Conservation (phyloP, 2,797 vertebrate species). For the Tolypeutes matacus region DNA sequence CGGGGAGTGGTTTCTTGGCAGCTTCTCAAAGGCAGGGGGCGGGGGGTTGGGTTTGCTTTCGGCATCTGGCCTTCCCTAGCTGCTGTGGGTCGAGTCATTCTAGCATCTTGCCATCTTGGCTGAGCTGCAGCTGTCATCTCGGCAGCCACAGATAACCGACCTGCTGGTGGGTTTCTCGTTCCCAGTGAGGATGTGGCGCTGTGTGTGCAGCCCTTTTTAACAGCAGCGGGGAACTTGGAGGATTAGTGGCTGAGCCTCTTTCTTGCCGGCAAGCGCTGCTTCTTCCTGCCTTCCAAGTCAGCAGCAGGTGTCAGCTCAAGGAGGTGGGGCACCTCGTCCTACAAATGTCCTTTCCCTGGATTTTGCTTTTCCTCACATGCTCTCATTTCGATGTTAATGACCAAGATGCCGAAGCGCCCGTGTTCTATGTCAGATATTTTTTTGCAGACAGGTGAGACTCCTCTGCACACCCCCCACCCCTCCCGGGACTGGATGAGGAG, state of each 20-base stretch:
- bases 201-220: neutral
- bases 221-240: neutral
- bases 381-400: neutral
- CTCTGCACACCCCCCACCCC: neutral
- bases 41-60: conserved; percentile 41
- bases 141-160: neutral
- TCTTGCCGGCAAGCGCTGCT: neutral
- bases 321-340: conserved; percentile 73
- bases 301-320: conserved; percentile 76
- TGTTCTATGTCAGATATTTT: neutral
- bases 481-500: neutral
- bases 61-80: conserved; percentile 65
- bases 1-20: conserved; percentile 71
- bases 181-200: neutral
- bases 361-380: conserved; percentile 18
- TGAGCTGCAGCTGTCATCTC: conserved; percentile 68
- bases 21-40: conserved; percentile 68
- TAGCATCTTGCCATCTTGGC: conserved; percentile 39
- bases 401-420: neutral
- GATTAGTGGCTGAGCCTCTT: conserved; percentile 62
- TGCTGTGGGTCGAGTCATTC: conserved; percentile 30
- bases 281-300: conserved; percentile 4
- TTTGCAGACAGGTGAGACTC: conserved; percentile 44
- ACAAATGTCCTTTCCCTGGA: conserved; percentile 73
- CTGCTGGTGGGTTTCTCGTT: neutral